phyloP scores from a whole-genome alignment of 2,888 invertebrate genomes.

The Neoascia interrupta region DNA sequence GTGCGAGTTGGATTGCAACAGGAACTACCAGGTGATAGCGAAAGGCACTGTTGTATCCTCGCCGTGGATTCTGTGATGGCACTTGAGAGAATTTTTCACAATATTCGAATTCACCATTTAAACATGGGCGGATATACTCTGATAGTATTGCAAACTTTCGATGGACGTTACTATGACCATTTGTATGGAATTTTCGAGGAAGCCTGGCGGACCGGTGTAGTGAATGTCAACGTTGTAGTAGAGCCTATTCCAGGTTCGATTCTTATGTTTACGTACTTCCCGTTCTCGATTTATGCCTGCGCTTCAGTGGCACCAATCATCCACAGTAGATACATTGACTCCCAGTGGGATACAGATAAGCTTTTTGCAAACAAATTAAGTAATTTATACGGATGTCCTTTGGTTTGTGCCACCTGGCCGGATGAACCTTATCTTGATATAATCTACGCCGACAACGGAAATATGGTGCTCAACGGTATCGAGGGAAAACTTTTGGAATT shows the following conservation, averaged over 20 bases:
- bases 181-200: constrained; percentile 63
- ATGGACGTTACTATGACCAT: constrained; percentile 67
- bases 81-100: constrained; percentile 29
- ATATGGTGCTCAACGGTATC: constrained; percentile 52
- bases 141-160: constrained; percentile 70
- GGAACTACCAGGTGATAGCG: constrained; percentile 48
- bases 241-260: constrained; percentile 68
- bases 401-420: constrained; percentile 75
- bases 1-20: constrained; percentile 62
- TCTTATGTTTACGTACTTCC: constrained; percentile 73
- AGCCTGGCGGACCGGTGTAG: constrained; percentile 63
- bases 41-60: constrained; percentile 70
- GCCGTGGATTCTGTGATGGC: constrained; percentile 70
- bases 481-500: constrained; percentile 74
- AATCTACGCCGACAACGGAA: neutral
- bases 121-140: constrained; percentile 68
- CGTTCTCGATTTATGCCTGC: constrained; percentile 71
- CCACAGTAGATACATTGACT: constrained; percentile 70
- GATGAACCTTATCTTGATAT: constrained; percentile 73
- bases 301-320: constrained; percentile 67
- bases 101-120: constrained; percentile 57
- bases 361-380: constrained; percentile 71
- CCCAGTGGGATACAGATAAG: constrained; percentile 65
- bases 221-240: constrained; percentile 70
- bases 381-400: constrained; percentile 73